These are phyloP conservation scores for Orestias chungarensis DNA, from an alignment of 2,797 vertebrate species.

Conservation along the genomic window DNA sequence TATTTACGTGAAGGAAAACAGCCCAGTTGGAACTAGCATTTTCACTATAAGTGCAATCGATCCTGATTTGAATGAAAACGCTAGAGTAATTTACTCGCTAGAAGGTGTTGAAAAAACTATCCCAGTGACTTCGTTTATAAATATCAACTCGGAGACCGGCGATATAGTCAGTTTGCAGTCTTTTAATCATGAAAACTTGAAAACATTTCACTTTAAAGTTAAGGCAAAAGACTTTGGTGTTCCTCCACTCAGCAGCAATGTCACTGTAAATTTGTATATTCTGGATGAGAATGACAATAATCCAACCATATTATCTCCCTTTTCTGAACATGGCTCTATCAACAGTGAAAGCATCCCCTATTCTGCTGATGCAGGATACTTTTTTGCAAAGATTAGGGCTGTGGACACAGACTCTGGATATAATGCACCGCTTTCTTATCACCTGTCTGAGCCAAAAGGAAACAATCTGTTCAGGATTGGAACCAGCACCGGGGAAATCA, in stretches of 20 bases:
- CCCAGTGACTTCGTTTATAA: constrained; percentile 47
- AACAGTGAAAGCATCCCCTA: constrained; percentile 21
- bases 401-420: constrained; percentile 72
- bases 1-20: constrained; percentile 78
- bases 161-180: constrained; percentile 56
- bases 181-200: constrained; percentile 63
- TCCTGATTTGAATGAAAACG: constrained; percentile 79
- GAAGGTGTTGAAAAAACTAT: constrained; percentile 27
- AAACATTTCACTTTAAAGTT: constrained; percentile 66
- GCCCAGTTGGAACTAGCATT: constrained; percentile 73
- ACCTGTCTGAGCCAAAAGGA: too few species aligned
- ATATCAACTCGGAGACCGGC: constrained; percentile 73
- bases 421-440: constrained; percentile 28
- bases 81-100: constrained; percentile 58
- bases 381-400: constrained; percentile 53
- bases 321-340: constrained; percentile 9
- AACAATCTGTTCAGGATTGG: too few species aligned
- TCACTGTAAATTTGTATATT: constrained; percentile 61
- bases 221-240: constrained; percentile 70
- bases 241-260: constrained; percentile 70
- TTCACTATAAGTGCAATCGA: constrained; percentile 62
- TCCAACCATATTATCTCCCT: constrained; percentile 5
- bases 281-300: constrained; percentile 73
- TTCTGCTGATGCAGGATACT: constrained; percentile 12
- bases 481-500: too few species aligned